Evolutionary conservation across 2,797 vertebrate genomes (phyloP).

Genomic region (Siniperca scherzeri): DNA sequence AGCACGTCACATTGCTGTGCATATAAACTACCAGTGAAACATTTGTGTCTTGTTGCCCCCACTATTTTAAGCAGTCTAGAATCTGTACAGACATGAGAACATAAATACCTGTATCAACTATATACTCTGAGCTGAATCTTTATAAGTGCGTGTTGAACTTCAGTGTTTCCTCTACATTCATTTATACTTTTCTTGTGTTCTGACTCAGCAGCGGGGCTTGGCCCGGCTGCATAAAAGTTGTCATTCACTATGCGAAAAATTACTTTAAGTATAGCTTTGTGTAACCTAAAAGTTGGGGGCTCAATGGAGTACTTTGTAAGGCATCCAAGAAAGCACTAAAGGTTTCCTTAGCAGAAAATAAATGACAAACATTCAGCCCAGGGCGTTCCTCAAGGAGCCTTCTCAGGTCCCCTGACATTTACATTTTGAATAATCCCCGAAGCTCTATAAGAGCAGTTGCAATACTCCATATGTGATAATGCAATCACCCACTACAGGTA

Average conservation of each 20-base stretch:
- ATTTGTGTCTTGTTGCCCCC: constrained; percentile 81
- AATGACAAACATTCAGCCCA: constrained; percentile 13
- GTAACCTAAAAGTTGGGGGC: constrained; percentile 63
- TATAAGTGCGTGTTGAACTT: constrained; percentile 83
- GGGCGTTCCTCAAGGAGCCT: constrained; percentile 54
- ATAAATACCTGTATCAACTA: constrained; percentile 82
- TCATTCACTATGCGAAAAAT: constrained; percentile 36
- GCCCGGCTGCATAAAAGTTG: constrained; percentile 31
- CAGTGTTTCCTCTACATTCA: constrained; percentile 82
- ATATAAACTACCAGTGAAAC: constrained; percentile 79
- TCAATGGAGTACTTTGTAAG: constrained; percentile 58
- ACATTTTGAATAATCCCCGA: constrained; percentile 37
- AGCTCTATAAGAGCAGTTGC: constrained; percentile 66
- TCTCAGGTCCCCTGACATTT: constrained; percentile 40
- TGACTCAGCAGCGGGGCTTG: constrained; percentile 28
- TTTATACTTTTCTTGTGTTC: constrained; percentile 63
- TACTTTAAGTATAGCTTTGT: constrained; percentile 47
- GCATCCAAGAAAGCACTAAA: constrained; percentile 62
- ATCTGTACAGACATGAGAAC: constrained; percentile 83
- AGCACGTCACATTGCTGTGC: constrained; percentile 78
- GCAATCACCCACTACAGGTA: constrained; percentile 65
- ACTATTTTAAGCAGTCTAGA: constrained; percentile 79
- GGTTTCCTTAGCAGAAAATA: constrained; percentile 41
- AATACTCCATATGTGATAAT: constrained; percentile 64
- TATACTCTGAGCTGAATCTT: constrained; percentile 85